phyloP scores from a whole-genome alignment of 2,113 vertebrate species.

The Ptyas mucosa region DNA sequence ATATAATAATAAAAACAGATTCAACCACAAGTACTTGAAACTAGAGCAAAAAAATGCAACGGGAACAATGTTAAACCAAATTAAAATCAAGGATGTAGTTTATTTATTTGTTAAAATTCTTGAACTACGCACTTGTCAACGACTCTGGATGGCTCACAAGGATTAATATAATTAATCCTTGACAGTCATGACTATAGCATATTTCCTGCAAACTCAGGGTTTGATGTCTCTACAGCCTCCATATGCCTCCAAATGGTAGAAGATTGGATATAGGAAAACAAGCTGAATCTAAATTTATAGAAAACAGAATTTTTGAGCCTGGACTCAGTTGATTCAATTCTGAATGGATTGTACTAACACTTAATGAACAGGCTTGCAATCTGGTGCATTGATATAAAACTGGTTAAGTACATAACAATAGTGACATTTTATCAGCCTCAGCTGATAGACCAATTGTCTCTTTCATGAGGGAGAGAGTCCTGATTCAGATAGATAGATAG shows the following conservation, averaged over 20 bases:
- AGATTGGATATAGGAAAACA: neutral
- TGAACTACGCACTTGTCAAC: neutral
- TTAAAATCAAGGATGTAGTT: neutral
- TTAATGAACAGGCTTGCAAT: neutral
- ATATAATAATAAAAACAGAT: conserved; percentile 22
- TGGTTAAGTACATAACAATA: neutral
- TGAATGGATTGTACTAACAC: neutral
- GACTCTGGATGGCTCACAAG: neutral
- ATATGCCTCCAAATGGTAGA: neutral
- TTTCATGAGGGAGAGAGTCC: neutral
- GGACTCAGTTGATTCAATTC: neutral
- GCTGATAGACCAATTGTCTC: neutral
- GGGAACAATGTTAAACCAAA: neutral
- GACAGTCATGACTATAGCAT: neutral
- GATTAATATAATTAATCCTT: neutral
- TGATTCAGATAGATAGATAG: too few species aligned
- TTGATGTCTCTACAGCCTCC: neutral
- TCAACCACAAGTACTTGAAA: conserved; percentile 39
- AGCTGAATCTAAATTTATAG: neutral
- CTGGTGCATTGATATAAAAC: neutral
- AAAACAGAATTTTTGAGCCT: neutral
- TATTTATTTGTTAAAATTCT: neutral
- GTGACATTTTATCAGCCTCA: neutral
- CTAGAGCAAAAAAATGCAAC: conserved; percentile 34
- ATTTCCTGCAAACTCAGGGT: neutral